Conservation (phyloP, 2,797 vertebrate genomes). For the Thamnophis elegans region DNA sequence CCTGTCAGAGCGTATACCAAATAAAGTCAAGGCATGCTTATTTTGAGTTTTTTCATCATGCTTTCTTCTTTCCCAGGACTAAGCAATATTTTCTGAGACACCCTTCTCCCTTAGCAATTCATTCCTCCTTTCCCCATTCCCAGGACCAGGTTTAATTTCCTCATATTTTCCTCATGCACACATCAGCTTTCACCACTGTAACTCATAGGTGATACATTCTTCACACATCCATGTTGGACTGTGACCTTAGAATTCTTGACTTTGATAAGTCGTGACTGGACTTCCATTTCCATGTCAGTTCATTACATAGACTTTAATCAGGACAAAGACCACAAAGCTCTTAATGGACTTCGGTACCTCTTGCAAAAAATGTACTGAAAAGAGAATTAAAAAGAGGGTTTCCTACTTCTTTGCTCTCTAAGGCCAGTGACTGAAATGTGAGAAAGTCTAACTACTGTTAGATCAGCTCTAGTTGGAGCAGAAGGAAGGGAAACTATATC, state of each 20-base stretch:
- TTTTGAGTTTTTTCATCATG: not conserved
- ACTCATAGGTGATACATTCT: slow-evolving; percentile 19
- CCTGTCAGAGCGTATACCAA: not conserved
- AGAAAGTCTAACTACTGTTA: not conserved
- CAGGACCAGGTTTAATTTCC: not conserved
- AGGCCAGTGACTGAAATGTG: rapidly evolving
- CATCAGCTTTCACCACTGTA: not conserved
- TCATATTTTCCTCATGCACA: not conserved
- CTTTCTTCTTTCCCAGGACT: not conserved
- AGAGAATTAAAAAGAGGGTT: not conserved
- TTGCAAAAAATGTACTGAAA: rapidly evolving
- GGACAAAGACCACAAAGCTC: not conserved
- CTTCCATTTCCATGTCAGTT: slow-evolving; percentile 39
- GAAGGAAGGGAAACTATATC: not conserved
- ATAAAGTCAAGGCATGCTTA: not conserved
- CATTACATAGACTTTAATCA: not conserved
- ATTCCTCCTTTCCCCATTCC: not conserved
- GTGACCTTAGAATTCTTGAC: not conserved
- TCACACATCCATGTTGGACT: not conserved
- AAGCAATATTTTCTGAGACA: not conserved
- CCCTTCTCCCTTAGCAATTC: not conserved
- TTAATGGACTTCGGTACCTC: not conserved
- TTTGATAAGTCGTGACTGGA: slow-evolving; percentile 1
- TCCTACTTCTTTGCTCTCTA: rapidly evolving
- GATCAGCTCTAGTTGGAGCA: not conserved